These are phyloP conservation scores for Caenorhabditis wallacei DNA, from an alignment of 2,888 invertebrate genomes.

Conservation along the genomic window DNA sequence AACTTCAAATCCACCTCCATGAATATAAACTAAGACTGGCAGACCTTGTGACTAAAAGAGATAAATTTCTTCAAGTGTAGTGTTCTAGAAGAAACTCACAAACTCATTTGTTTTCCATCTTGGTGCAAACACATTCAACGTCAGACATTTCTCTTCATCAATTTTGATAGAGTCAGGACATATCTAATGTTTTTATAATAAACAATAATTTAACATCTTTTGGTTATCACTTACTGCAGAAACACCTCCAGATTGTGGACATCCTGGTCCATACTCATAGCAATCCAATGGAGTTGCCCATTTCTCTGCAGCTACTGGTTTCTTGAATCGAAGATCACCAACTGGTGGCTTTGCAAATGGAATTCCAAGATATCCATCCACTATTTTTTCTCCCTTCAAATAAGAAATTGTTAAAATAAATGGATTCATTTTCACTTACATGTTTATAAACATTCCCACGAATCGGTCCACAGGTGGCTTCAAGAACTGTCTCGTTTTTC, in stretches of 20 bases:
- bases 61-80: neutral
- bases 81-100: slow-evolving; percentile 18
- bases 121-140: slow-evolving; percentile 71
- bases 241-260: slow-evolving; percentile 27
- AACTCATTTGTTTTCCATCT: slow-evolving; percentile 56
- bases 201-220: too few species aligned
- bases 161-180: too few species aligned
- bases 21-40: slow-evolving; percentile 72
- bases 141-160: slow-evolving; percentile 66
- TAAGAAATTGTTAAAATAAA: neutral
- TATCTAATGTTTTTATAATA: neutral
- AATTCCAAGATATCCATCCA: slow-evolving; percentile 33
- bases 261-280: slow-evolving; percentile 38
- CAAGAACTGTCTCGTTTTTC: slow-evolving; percentile 5
- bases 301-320: slow-evolving; percentile 9
- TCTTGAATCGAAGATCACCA: slow-evolving; percentile 27
- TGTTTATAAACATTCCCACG: slow-evolving; percentile 43
- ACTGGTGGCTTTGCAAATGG: slow-evolving; percentile 25
- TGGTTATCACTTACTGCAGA: slow-evolving; percentile 3
- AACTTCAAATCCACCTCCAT: slow-evolving; percentile 72
- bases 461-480: slow-evolving; percentile 50
- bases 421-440: slow-evolving; percentile 10
- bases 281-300: slow-evolving; percentile 40
- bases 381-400: slow-evolving; percentile 15
- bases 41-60: slow-evolving; percentile 62